Conservation (phyloP, 2,888 invertebrate genomes). For the Leucophenga montana region DNA sequence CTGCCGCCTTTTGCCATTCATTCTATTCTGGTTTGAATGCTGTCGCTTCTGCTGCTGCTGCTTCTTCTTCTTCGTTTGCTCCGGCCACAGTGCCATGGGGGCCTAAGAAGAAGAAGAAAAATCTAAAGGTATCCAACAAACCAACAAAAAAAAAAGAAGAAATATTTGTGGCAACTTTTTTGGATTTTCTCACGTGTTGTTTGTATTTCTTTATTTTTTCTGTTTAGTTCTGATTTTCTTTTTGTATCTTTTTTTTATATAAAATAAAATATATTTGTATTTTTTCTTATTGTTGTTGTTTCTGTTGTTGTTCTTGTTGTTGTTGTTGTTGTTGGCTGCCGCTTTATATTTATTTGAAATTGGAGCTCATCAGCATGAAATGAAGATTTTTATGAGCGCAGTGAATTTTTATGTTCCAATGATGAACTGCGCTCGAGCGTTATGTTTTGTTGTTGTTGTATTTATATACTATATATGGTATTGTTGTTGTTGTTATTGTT, state of each 20-base stretch:
- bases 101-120: not conserved
- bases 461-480: not conserved
- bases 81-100: no score
- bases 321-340: not conserved
- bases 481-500: constrained; percentile 17
- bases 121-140: not conserved
- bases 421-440: constrained; percentile 57
- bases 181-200: constrained; percentile 29
- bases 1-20: no score
- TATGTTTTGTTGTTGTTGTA: not conserved
- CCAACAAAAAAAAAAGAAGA: not conserved
- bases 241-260: constrained; percentile 2
- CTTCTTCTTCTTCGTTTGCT: no score
- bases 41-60: no score
- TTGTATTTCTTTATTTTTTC: constrained; percentile 41
- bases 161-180: constrained; percentile 37
- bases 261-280: constrained; percentile 7
- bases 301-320: not conserved
- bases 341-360: constrained; percentile 49
- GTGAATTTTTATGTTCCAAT: constrained; percentile 65
- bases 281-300: no score
- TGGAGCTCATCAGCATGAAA: constrained; percentile 67
- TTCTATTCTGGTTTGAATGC: no score
- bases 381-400: constrained; percentile 66
- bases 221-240: constrained; percentile 52